Conservation (phyloP, 2,113 vertebrate species). For the Cygnus buccinator region DNA sequence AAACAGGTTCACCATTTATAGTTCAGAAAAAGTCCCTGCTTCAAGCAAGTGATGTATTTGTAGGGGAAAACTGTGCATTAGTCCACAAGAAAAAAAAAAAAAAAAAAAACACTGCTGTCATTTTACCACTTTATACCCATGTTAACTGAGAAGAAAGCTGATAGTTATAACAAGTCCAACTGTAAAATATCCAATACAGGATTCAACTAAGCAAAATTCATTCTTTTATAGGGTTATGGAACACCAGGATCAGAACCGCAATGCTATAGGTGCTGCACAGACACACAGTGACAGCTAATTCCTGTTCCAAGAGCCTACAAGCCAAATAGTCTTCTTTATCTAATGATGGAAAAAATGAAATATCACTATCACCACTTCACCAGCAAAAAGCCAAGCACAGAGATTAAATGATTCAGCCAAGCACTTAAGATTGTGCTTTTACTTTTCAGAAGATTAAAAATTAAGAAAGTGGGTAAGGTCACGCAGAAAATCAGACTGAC, state of each 20-base stretch:
- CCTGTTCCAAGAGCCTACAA: not conserved
- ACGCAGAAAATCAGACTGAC: not conserved
- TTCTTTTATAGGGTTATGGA: not conserved
- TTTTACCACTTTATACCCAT: not conserved
- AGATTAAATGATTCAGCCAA: not conserved
- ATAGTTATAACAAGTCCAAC: not conserved
- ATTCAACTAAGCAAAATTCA: not conserved
- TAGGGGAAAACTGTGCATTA: no score
- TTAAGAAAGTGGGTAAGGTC: not conserved
- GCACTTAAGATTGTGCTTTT: not conserved
- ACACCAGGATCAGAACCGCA: not conserved
- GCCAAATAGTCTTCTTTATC: not conserved
- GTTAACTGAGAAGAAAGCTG: no score
- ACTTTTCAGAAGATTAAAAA: not conserved
- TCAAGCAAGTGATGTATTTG: not conserved
- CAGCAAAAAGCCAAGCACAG: no score
- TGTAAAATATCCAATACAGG: not conserved
- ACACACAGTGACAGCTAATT: not conserved
- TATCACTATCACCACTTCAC: not conserved
- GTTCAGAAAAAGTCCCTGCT: not conserved
- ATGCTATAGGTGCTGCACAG: not conserved
- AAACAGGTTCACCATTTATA: not conserved
- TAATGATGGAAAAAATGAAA: not conserved
- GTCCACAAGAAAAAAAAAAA: not conserved
- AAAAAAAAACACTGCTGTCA: no score